phyloP scores from a whole-genome alignment of 2,797 vertebrate species.

The Tangara arthus region DNA sequence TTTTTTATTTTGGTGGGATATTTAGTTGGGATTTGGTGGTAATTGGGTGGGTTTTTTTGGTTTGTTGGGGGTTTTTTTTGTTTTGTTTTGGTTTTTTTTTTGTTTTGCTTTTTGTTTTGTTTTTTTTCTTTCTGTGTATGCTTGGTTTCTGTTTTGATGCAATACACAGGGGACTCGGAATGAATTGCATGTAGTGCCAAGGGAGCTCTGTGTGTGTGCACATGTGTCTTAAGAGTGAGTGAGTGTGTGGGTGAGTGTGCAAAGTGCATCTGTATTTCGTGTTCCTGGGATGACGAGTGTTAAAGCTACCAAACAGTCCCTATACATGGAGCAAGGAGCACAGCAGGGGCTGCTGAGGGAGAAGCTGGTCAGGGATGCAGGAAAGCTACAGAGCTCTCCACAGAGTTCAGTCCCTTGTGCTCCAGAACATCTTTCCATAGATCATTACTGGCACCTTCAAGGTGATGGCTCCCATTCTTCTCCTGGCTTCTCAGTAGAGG shows the following conservation, averaged over 20 bases:
- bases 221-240: neutral
- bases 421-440: slow-evolving; percentile 4
- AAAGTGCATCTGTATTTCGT: neutral
- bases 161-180: neutral
- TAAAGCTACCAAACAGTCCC: neutral
- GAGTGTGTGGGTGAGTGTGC: neutral
- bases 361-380: neutral
- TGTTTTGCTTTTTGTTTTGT: neutral
- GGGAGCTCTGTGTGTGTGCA: neutral
- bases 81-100: neutral
- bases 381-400: neutral
- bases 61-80: neutral
- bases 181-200: neutral
- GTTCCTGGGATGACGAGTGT: neutral
- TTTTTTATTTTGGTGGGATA: neutral
- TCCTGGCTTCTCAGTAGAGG: neutral
- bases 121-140: neutral
- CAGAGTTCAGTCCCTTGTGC: slow-evolving; percentile 19
- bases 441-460: slow-evolving; percentile 26
- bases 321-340: neutral
- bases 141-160: neutral
- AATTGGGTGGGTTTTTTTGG: neutral
- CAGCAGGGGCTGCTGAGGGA: neutral
- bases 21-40: neutral
- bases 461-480: neutral